Evolutionary conservation across 2,888 invertebrate genomes (phyloP).

Genomic region (Seira sanloemensis): DNA sequence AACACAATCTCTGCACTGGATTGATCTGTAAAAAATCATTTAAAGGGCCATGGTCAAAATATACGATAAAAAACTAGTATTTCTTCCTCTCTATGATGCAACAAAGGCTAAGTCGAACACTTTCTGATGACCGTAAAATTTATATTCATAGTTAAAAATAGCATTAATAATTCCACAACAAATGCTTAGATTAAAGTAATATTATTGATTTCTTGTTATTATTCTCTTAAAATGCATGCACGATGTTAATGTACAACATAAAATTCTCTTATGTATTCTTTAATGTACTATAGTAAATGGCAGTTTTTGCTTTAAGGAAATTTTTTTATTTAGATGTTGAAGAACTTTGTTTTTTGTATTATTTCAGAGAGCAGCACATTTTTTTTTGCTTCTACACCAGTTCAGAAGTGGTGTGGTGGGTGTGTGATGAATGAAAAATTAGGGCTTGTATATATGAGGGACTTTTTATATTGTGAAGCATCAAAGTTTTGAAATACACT

Average conservation of each 20-base stretch:
- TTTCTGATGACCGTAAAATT: neutral
- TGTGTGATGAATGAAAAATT: neutral
- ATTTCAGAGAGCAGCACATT: neutral
- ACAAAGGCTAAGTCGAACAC: neutral
- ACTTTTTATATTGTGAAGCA: neutral
- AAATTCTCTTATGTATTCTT: no score
- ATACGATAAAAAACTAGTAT: neutral
- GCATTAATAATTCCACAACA: neutral
- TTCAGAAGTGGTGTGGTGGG: neutral
- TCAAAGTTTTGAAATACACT: neutral
- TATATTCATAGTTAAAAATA: neutral
- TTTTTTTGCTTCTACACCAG: neutral
- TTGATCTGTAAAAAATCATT: neutral
- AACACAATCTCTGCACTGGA: neutral
- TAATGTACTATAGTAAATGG: slow-evolving; percentile 44
- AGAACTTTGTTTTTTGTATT: neutral
- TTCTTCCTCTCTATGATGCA: neutral
- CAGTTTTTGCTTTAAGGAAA: slow-evolving; percentile 62
- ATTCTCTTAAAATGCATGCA: neutral
- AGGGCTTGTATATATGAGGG: neutral
- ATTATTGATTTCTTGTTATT: neutral
- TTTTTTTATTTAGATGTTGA: slow-evolving; percentile 18
- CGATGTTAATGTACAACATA: slow-evolving; percentile 1
- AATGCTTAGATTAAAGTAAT: neutral
- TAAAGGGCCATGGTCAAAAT: neutral